Base-by-base conservation (phyloP, 2,888 invertebrate species). In the Caenorhabditis sinica region DNA sequence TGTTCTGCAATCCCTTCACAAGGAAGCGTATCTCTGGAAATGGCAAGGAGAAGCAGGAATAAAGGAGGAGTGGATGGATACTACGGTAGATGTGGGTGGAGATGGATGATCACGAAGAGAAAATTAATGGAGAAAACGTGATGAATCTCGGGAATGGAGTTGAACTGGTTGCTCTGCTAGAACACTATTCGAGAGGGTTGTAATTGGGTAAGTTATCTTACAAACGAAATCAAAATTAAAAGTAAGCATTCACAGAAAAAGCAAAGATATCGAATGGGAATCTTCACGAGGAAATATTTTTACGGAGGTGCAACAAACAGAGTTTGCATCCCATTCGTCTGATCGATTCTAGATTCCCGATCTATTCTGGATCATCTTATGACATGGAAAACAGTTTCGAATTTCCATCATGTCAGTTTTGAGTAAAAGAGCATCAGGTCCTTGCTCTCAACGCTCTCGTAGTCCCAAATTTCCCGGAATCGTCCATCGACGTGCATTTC, bases 61-160 rank as follows among this genome's bases (percentile, higher is more conserved):
- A 36, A 33, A 36, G 53, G 53, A 33, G 68, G 53, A 53, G 25
- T 40, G 28, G 2, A 49, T n/a, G 11, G 51, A 33, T 53, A 56
- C 13, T 43, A 43, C 63, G 25, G 30, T 65, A 30, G 56, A 56
- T 15, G 28, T 28, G 23, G 23, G 20, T 8, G 51, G 51, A 53
- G 51, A 53, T 4, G 51, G 56, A 28, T 56, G 56, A 56, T 56
- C 56, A 56, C 13, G 56, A 28, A 56, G 56, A 56, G 13, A n/a
- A 20, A 49, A 49, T 49, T 56, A 15, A 28, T 28, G 28, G 56
- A 11, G 13, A 11, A 11, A 49, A 40, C 13, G 40, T 5, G 40
- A 6, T 2, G 40, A 20, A 49, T 49, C 4, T 49, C n/a, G 3
- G n/a, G 49, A 49, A 20, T 0, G 15, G 11, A 49, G 20, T 49